Evolutionary conservation across 2,797 vertebrate genomes (phyloP).

Genomic region (Sciaenops ocellatus): DNA sequence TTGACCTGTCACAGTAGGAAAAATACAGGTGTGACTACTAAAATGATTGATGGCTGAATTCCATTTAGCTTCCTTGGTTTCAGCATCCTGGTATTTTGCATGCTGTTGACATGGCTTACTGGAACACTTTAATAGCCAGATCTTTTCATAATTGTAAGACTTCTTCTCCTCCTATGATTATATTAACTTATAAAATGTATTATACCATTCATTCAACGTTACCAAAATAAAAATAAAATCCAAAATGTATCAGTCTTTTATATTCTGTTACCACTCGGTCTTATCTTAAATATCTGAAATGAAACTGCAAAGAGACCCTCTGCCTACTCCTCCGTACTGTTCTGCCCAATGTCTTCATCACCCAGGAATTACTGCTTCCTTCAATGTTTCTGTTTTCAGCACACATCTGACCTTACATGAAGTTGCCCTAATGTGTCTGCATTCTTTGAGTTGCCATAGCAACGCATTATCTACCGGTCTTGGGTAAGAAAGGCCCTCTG

Average conservation of each 20-base stretch:
- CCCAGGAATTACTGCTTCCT: constrained; percentile 4
- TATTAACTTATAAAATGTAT: too few relatives aligned
- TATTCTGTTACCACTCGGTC: too few relatives aligned
- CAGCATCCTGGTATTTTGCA: background rate
- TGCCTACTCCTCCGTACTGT: background rate
- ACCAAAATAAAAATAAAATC: too few relatives aligned
- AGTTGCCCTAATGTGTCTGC: constrained; percentile 44
- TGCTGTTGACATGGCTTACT: background rate
- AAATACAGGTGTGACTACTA: background rate
- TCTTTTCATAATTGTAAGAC: too few relatives aligned
- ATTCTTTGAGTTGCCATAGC: constrained; percentile 59
- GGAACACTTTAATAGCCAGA: background rate
- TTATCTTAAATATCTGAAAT: too few relatives aligned
- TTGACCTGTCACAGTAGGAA: background rate
- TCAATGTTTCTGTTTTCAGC: constrained; percentile 43
- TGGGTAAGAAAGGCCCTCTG: constrained; percentile 26
- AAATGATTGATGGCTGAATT: background rate
- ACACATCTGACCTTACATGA: constrained; percentile 45
- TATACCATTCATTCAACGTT: too few relatives aligned
- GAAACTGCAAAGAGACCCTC: background rate
- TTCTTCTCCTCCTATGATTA: background rate
- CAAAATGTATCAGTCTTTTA: too few relatives aligned
- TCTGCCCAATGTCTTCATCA: background rate
- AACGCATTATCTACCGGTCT: constrained; percentile 39
- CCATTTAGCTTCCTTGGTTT: background rate